Base-by-base conservation (phyloP, 2,113 vertebrate species). In the Trinectes maculatus region DNA sequence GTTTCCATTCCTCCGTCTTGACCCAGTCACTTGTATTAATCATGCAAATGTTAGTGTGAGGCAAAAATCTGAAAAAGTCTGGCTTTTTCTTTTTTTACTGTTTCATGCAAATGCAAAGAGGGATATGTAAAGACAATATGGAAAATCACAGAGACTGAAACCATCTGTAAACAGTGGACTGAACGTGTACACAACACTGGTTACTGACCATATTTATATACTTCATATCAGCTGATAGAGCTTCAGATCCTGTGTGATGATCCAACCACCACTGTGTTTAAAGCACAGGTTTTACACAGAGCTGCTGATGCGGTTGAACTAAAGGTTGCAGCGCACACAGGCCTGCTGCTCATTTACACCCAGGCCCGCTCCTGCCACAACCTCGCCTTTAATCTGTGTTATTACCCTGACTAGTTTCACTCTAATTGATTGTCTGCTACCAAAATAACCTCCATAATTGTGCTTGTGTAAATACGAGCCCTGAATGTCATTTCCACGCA, bases 361-460 rank as follows among this genome's bases (percentile, higher is more conserved):
- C 59, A 60, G 63, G 66, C 54, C 21, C 39, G 67, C 59, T 75
- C 60, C 44, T 28, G 43, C 57, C 43, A 24, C 56, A 73, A 78
- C 67, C 58, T 79, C 36, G 47, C 58, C 71, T 89, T 82, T 86
- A 72, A 87, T 88, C 81, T 79, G 55, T 44, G 33, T 69, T 71
- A 75, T 83, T 67, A 31, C 68, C 39, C 66, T 7, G 70, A 85
- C 76, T 84, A 75, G 76, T 84, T 89, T 84, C 53, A 53, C 80
- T 71, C 85, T 87, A 87, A 91, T 89, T 86, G 86, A 89, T 88
- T 83, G 85, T 85, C 83, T 72, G n/a, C 77, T 61, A 47, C 77
- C 65, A 74, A 79, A 89, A 87, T 89, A 79, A 74, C 78, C 77
- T 70, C 68, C 56, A 54, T 86, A 84, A 86, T 89, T 86, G 86